A percentile compares a stretch with the other conserved stretches of the same genome.
Conservation (phyloP, 2,797 vertebrate genomes). For the Bryconaethiops microstoma region DNA sequence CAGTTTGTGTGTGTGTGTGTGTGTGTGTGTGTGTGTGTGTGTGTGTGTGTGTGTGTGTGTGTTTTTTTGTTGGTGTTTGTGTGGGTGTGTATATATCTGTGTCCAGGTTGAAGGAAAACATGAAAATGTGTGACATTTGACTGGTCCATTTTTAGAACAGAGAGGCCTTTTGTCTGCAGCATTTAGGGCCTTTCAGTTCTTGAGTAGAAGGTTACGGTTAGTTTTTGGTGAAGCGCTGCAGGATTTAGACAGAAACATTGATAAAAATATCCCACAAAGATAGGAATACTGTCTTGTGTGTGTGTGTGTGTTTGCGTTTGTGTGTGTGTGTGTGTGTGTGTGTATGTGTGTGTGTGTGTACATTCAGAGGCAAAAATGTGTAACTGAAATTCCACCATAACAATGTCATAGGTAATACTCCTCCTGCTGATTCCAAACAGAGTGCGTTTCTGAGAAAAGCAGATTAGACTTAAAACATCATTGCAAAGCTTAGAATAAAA, state of each 20-base stretch:
- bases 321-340: not conserved
- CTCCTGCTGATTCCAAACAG: not conserved
- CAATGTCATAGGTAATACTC: slow-evolving; percentile 5
- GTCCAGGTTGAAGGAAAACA: no score
- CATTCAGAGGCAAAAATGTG: not conserved
- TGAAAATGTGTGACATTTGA: no score
- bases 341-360: not conserved
- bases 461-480: slow-evolving; percentile 8
- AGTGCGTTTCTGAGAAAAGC: slow-evolving; percentile 28
- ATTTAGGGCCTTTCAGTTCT: not conserved
- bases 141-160: not conserved
- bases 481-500: not conserved
- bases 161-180: not conserved
- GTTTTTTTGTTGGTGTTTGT: no score
- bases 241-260: not conserved
- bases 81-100: no score
- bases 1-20: not conserved
- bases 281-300: not conserved
- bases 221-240: not conserved
- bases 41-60: no score
- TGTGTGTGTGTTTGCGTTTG: no score
- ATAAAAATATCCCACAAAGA: not conserved
- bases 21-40: no score
- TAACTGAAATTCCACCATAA: not conserved
- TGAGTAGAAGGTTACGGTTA: not conserved